Base-by-base conservation (phyloP, 2,113 vertebrate genomes). In the Capra hircus region DNA sequence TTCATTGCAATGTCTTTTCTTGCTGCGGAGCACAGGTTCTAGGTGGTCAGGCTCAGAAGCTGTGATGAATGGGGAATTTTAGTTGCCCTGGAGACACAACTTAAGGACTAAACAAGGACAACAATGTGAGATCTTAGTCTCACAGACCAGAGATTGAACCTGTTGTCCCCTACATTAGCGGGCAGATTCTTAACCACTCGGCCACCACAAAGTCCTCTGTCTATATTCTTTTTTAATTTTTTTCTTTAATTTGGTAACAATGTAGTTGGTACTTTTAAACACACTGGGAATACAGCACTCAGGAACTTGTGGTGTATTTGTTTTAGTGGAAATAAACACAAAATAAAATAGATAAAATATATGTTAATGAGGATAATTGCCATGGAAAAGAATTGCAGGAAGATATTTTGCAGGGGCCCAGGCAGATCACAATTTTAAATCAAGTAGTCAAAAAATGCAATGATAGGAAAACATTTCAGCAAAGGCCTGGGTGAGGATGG, bases 321-420 rank as follows among this genome's bases (percentile, higher is more conserved):
- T 43, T 96, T 95, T 88, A 82, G 9, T 36, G 17, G 36, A 94
- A 95, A 92, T 93, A 80, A 91, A 90, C 17, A 91, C 12, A 81
- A 92, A 88, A 71, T 87, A 78, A 95, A 84, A 77, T 57, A 91
- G 92, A 28, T 60, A 86, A 90, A 88, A 77, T 64, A 36, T 33
- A 74, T 59, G 60, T 87, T 67, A 93, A 48, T 78, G 43, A 21
- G 80, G n/a, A 53, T 88, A 57, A 74, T 40, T 78, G 53, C 33
- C 33, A 64, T 59, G 33, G 23, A 87, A 15, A 83, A 86, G 80
- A 45, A 23, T 43, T 82, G 21, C 33, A 67, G 25, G 16, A 21
- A 59, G 25, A 59, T 7, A 52, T 45, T 9, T 57, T 95, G 43
- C 43, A 3, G 36, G 10, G 6, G 21, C 25, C 50, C 13, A 7